These are phyloP conservation scores for Taenioides sp. DNA, from an alignment of 2,797 vertebrate species.

Conservation along the genomic window DNA sequence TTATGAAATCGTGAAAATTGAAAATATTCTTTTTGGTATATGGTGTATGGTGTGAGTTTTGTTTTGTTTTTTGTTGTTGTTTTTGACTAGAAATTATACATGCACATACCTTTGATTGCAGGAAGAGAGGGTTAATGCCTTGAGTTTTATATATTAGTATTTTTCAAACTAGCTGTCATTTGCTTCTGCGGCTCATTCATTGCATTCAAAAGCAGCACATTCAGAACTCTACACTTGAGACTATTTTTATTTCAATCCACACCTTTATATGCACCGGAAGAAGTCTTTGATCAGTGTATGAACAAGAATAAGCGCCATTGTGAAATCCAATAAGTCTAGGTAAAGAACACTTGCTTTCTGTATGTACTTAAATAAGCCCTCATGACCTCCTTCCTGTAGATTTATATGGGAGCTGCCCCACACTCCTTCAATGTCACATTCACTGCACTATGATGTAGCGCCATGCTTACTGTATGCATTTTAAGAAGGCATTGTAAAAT, in stretches of 20 bases:
- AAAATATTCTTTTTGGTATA: too few relatives aligned
- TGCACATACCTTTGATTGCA: not conserved
- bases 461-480: conserved; percentile 28
- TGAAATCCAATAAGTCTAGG: conserved; percentile 3
- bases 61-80: too few relatives aligned
- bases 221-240: not conserved
- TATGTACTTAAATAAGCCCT: conserved; percentile 20
- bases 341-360: conserved; percentile 5
- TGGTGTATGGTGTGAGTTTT: too few relatives aligned
- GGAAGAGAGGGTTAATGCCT: not conserved
- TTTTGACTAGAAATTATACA: not conserved
- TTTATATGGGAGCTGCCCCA: conserved; percentile 32
- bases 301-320: not conserved
- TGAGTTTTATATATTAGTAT: not conserved
- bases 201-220: not conserved
- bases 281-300: not conserved
- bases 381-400: conserved; percentile 33
- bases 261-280: not conserved
- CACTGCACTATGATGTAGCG: conserved; percentile 36
- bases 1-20: too few relatives aligned
- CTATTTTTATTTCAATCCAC: not conserved
- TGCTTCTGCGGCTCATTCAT: not conserved
- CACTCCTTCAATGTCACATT: conserved; percentile 32
- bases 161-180: not conserved
- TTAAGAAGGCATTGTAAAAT: conserved; percentile 18